Evolutionary conservation across 2,797 vertebrate genomes (phyloP).

Genomic region (Orientallactaga sibirica): DNA sequence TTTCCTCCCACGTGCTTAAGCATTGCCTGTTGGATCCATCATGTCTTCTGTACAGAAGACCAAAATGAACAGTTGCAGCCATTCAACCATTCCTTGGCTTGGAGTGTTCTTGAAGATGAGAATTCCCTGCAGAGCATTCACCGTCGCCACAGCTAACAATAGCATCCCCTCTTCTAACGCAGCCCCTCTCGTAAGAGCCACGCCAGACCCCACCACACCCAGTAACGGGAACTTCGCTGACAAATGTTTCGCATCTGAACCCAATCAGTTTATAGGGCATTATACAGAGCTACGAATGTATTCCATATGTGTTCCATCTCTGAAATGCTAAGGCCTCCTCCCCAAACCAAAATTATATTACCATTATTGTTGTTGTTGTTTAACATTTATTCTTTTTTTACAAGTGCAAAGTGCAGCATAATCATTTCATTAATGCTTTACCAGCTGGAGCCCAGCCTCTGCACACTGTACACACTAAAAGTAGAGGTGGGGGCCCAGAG

Average conservation of each 20-base stretch:
- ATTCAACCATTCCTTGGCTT: not conserved
- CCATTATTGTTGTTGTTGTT: constrained; percentile 54
- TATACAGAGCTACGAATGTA: constrained; percentile 43
- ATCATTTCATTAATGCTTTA: constrained; percentile 25
- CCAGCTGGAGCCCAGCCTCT: constrained; percentile 29
- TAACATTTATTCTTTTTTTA: constrained; percentile 59
- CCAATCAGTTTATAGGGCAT: constrained; percentile 61
- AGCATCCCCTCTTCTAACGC: constrained; percentile 1
- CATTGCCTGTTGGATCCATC: not conserved
- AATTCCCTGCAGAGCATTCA: not conserved
- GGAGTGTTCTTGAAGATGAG: not conserved
- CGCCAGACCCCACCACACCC: constrained; percentile 54
- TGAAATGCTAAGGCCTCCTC: constrained; percentile 16
- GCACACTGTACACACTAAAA: constrained; percentile 22
- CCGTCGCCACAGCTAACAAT: constrained; percentile 5
- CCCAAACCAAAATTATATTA: constrained; percentile 61
- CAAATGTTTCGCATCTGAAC: constrained; percentile 74
- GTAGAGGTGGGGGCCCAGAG: not conserved
- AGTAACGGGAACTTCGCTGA: constrained; percentile 57
- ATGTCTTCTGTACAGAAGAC: constrained; percentile 11
- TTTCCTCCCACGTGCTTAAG: not conserved
- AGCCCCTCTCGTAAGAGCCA: constrained; percentile 34
- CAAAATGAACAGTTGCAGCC: not conserved
- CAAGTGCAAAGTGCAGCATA: not conserved
- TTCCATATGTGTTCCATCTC: constrained; percentile 58